Percentiles rank a stretch among this genome's conserved stretches.
Conservation (phyloP, 2,888 invertebrate species). For the Spisula subtruncata region DNA sequence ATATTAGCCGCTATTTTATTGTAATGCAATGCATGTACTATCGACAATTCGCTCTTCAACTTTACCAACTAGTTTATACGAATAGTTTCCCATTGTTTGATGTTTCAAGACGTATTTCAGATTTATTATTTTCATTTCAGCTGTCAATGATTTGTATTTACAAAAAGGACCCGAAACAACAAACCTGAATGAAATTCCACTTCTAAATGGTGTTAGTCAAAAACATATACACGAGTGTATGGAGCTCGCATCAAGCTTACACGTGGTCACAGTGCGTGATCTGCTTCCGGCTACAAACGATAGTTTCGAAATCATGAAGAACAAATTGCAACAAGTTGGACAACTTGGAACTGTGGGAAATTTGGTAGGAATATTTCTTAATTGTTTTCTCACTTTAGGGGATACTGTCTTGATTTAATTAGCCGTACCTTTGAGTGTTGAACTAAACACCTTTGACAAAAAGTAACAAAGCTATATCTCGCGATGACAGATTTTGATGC, state of each 20-base stretch:
- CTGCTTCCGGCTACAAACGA: slow-evolving; percentile 79
- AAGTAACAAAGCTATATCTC: too few relatives aligned
- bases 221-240: slow-evolving; percentile 80
- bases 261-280: slow-evolving; percentile 78
- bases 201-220: slow-evolving; percentile 78
- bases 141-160: slow-evolving; percentile 54
- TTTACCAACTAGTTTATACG: not conserved
- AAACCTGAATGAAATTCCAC: slow-evolving; percentile 70
- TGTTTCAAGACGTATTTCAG: not conserved
- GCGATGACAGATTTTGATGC: too few relatives aligned
- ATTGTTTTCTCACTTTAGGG: too few relatives aligned
- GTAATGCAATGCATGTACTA: too few relatives aligned
- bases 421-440: too few relatives aligned
- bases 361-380: slow-evolving; percentile 73
- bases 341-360: slow-evolving; percentile 79
- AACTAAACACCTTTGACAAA: too few relatives aligned
- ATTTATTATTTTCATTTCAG: slow-evolving; percentile 39
- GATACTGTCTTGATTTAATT: too few relatives aligned
- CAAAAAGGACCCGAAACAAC: slow-evolving; percentile 48
- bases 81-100: not conserved
- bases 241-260: slow-evolving; percentile 74
- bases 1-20: too few relatives aligned
- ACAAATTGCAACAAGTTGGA: slow-evolving; percentile 78
- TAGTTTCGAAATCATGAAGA: slow-evolving; percentile 75
- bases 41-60: not conserved